A percentile compares a stretch with the other conserved stretches of the same genome.
Evolutionary conservation across 1,140 invertebrate genomes (phyloP).

Genomic region (Penaeus chinensis): DNA sequence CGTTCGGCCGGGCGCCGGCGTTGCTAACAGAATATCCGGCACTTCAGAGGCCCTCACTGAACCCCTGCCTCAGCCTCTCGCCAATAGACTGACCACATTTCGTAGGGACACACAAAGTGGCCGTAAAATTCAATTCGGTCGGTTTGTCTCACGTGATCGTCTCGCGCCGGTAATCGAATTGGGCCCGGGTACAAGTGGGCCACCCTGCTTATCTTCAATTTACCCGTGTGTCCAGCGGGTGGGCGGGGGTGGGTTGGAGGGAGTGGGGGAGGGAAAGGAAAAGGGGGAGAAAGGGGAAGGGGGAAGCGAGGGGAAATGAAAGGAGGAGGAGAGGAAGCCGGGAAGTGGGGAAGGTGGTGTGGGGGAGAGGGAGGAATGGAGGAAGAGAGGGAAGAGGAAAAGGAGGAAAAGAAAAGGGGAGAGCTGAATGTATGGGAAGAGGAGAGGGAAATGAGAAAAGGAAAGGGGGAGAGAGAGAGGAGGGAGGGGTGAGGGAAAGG

Average conservation of each 20-base stretch:
- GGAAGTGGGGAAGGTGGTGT: background rate
- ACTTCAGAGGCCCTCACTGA: too few species aligned
- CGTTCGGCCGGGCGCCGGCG: background rate
- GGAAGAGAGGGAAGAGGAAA: background rate
- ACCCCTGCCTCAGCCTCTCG: slow-evolving; percentile 29
- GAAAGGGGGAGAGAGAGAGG: too few species aligned
- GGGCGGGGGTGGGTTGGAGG: background rate
- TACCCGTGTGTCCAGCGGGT: slow-evolving; percentile 31
- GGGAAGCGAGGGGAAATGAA: background rate
- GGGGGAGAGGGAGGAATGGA: background rate
- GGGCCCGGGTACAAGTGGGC: slow-evolving; percentile 55
- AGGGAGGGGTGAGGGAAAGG: too few species aligned
- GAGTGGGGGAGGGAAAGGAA: too few species aligned
- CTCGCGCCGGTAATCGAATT: slow-evolving; percentile 53
- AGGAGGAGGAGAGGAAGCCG: background rate
- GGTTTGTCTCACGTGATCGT: slow-evolving; percentile 59
- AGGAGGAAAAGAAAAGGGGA: too few species aligned
- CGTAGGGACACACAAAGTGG: slow-evolving; percentile 52
- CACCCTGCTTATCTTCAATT: slow-evolving; percentile 58
- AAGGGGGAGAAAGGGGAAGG: background rate
- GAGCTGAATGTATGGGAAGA: too few species aligned
- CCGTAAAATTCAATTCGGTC: slow-evolving; percentile 57
- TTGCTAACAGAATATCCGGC: slow-evolving; percentile 38
- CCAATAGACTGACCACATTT: slow-evolving; percentile 43
- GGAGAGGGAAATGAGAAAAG: too few species aligned